Percentiles rank a stretch among this genome's conserved stretches.
Conservation (phyloP, 2,888 invertebrate species). For the Xestobium rufovillosum region DNA sequence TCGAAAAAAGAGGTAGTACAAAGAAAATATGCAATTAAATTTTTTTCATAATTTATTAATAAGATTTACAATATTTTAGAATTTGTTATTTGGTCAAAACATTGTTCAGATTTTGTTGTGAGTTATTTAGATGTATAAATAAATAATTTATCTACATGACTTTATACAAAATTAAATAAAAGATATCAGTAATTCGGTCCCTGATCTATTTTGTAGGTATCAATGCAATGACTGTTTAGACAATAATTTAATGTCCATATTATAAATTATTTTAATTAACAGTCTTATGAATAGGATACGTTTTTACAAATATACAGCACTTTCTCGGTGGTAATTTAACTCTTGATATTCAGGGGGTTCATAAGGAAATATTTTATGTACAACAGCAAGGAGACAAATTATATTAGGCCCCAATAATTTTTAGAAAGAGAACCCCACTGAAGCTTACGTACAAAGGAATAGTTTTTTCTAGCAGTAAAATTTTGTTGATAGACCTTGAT, state of each 20-base stretch:
- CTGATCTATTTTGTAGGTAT: constrained; percentile 32
- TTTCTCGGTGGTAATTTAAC: constrained; percentile 14
- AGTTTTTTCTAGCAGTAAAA: constrained; percentile 61
- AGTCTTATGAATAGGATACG: constrained; percentile 36
- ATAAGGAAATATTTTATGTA: constrained; percentile 28
- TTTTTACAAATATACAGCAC: constrained; percentile 35
- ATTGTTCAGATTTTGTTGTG: constrained; percentile 42
- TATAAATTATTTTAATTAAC: constrained; percentile 24
- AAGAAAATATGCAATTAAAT: constrained; percentile 22
- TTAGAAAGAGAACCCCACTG: constrained; percentile 6
- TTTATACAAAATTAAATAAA: constrained; percentile 42
- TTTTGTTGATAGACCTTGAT: constrained; percentile 68
- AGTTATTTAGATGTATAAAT: constrained; percentile 44
- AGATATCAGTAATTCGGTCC: constrained; percentile 40
- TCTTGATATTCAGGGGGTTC: not conserved
- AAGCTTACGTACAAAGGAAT: constrained; percentile 8
- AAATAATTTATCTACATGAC: constrained; percentile 44
- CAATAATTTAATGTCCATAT: constrained; percentile 6
- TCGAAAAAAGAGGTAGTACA: not conserved
- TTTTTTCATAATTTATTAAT: constrained; percentile 36
- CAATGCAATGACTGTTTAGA: not conserved
- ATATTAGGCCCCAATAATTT: constrained; percentile 20
- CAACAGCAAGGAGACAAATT: constrained; percentile 32
- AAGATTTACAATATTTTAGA: constrained; percentile 36
- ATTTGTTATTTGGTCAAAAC: constrained; percentile 31